Evolutionary conservation across 2,888 invertebrate species (phyloP).

Genomic region (Lasioglossum malachurum): DNA sequence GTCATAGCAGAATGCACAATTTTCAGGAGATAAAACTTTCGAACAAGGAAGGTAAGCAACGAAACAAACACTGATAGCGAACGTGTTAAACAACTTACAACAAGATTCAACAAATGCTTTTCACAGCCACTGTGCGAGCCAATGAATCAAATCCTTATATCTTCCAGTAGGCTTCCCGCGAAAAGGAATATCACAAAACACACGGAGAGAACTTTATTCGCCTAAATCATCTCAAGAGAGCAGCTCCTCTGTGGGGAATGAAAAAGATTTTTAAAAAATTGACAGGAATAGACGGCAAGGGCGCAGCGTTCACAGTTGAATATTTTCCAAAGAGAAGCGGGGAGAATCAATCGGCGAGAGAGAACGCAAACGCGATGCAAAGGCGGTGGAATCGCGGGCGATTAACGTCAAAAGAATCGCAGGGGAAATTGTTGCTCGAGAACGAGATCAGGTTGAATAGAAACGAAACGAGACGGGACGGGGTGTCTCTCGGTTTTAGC

Average conservation of each 20-base stretch:
- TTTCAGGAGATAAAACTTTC: no score
- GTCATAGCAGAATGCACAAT: no score
- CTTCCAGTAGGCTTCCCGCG: neutral
- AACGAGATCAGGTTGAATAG: constrained; percentile 54
- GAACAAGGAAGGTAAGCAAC: no score
- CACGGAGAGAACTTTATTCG: neutral
- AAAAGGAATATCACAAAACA: neutral
- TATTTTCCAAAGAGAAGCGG: neutral
- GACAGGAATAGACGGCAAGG: neutral
- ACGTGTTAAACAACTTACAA: no score
- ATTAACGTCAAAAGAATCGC: constrained; percentile 52
- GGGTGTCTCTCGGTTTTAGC: constrained; percentile 32
- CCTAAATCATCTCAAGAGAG: neutral
- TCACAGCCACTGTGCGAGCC: neutral
- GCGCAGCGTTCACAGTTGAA: neutral
- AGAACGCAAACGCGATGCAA: neutral
- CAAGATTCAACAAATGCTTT: no score
- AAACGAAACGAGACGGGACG: constrained; percentile 48
- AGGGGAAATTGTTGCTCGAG: constrained; percentile 51
- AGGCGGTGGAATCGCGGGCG: constrained; percentile 20
- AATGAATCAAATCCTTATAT: neutral
- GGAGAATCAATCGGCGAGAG: neutral
- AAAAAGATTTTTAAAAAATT: neutral
- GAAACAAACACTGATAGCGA: no score
- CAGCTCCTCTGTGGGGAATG: neutral